Percentiles rank a stretch among this genome's conserved stretches.
phyloP scores from a whole-genome alignment of 2,797 vertebrate genomes.

The Mus spretus region DNA sequence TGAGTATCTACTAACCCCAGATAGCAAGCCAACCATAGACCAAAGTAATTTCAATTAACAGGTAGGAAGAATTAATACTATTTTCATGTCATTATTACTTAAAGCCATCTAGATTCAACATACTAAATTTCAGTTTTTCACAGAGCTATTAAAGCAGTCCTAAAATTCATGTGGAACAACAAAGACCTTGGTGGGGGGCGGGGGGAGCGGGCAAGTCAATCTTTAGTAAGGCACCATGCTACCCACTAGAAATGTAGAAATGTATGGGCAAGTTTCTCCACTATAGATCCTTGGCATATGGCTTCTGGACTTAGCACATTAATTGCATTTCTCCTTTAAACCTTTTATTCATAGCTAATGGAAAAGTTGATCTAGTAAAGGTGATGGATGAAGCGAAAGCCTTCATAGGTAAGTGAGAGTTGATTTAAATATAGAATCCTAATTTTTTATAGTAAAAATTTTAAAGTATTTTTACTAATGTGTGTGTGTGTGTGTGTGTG shows the following conservation, averaged over 20 bases:
- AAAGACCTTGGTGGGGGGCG: neutral
- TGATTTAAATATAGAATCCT: neutral
- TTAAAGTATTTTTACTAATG: neutral
- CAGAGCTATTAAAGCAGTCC: neutral
- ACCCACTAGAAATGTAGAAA: neutral
- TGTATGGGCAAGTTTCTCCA: neutral
- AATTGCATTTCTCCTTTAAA: neutral
- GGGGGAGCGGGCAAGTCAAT: neutral
- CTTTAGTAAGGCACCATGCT: neutral
- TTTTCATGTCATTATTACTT: neutral
- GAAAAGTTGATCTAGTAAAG: conserved; percentile 35
- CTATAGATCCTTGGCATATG: neutral
- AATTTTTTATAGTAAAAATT: neutral
- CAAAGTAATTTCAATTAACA: neutral
- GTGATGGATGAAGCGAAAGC: neutral
- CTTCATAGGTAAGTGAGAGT: conserved; percentile 22
- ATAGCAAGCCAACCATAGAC: neutral
- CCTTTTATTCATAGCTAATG: conserved; percentile 33
- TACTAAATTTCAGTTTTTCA: neutral
- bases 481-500: neutral
- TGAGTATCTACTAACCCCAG: neutral
- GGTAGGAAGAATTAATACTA: neutral
- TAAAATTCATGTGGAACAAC: neutral
- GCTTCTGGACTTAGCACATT: conserved; percentile 5
- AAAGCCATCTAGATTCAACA: neutral